These are phyloP conservation scores for Solenodon paradoxus DNA, from an alignment of 2,113 vertebrate species.

Conservation along the genomic window DNA sequence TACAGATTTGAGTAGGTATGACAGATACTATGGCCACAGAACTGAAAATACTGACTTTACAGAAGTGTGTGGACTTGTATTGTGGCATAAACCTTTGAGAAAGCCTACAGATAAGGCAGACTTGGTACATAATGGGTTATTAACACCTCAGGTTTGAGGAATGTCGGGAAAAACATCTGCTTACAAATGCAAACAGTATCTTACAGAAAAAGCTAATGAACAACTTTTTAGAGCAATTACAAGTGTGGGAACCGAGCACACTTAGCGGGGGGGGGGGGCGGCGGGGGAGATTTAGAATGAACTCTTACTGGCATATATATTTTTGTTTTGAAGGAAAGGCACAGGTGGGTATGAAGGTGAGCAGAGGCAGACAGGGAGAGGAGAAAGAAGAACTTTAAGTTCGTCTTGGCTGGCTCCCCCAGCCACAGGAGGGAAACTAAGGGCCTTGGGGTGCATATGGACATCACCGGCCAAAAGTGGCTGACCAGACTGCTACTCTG, in stretches of 20 bases:
- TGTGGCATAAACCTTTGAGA: not conserved
- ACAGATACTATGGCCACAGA: not conserved
- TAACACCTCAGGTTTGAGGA: not conserved
- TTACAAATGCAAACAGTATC: not conserved
- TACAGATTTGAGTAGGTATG: not conserved
- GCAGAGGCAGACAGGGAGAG: no score
- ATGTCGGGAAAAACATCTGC: not conserved
- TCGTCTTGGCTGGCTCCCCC: no score
- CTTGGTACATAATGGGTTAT: not conserved
- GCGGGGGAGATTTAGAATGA: not conserved
- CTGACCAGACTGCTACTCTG: no score
- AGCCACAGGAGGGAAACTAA: no score
- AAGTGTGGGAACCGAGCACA: not conserved
- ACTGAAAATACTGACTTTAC: not conserved
- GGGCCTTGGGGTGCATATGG: no score
- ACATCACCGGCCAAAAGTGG: no score
- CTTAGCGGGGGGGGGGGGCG: not conserved
- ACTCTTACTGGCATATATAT: not conserved
- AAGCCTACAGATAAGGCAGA: not conserved
- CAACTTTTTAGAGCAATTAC: not conserved
- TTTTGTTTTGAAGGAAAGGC: no score
- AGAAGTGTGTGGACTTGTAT: not conserved
- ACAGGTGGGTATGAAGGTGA: no score
- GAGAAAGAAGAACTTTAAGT: no score
- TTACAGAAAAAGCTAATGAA: not conserved